Base-by-base conservation (phyloP, 2,797 vertebrate species). In the Podarcis siculus region DNA sequence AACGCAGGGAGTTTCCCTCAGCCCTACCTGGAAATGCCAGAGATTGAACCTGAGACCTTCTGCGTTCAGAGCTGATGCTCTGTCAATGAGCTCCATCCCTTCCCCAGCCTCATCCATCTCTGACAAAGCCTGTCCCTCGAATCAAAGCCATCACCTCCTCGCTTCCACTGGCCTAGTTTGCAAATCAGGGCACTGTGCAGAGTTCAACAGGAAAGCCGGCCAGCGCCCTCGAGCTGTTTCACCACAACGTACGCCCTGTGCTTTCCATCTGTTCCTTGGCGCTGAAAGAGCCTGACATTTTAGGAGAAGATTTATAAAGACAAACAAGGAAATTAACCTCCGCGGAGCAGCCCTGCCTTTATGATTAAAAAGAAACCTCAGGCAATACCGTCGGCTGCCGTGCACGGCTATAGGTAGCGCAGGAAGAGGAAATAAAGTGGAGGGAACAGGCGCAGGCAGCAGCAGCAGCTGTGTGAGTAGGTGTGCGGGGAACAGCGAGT, bases 311-410 rank as follows among this genome's bases (percentile, higher is more conserved):
- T 76, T 86, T 75, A 66, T 79, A 5, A 87, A 83, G 32, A 92
- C 32, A 89, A 92, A 37, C 21, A 81, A 77, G 66, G 89, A 79
- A 49, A 87, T 79, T 42, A 67, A 1, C 25, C 75, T 91, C 71
- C 39, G 42, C 23, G 81, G 81, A 9, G 79, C 82, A 93, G 45
- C 4, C 0, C 0, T 66, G 0, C 19, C 58, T 82, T 77, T 19
- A 10, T 58, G 58, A 83, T 15, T 84, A 76, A 83, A 92, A 89
- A 0, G 37, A 92, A 90, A 76, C 8, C 39, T 80, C 19, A 61
- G 5, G 69, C n/a, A 35, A 5, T 82, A 58, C 67, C 86, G 86
- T 61, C 76, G 55, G 61, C 86, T 35, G 1, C 23, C 0, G 25
- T 37, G 6, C 23, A 49, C 58, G 83, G 0, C 45, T 42, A 0